Evolutionary conservation across 2,888 invertebrate species (phyloP).

Genomic region (Epirrhoe alternata): DNA sequence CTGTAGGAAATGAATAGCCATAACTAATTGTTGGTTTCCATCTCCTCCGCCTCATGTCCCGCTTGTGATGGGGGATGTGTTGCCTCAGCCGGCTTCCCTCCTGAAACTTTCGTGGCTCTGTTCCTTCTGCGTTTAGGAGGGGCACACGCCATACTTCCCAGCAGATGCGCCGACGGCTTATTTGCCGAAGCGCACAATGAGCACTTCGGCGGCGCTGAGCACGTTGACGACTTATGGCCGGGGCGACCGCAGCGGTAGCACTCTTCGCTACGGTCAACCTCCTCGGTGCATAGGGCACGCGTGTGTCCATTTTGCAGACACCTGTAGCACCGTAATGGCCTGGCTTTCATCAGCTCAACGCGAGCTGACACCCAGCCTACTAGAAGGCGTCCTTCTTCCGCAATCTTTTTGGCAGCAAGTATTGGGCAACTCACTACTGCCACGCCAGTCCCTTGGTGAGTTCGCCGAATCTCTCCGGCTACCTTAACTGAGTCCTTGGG

Average conservation of each 20-base stretch:
- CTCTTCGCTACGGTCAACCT: conserved; percentile 16
- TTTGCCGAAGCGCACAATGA: not conserved
- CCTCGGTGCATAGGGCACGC: conserved; percentile 12
- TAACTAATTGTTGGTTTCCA: not conserved
- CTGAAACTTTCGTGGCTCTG: not conserved
- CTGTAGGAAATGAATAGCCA: not conserved
- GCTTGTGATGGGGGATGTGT: no score
- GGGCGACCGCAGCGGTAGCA: not conserved
- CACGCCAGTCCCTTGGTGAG: not conserved
- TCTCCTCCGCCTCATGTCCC: no score
- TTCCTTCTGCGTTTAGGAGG: not conserved
- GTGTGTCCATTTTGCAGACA: conserved; percentile 39
- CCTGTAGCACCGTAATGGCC: conserved; percentile 33
- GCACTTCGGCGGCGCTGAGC: not conserved
- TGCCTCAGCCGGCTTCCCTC: not conserved
- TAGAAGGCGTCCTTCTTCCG: conserved; percentile 17
- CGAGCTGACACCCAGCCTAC: conserved; percentile 38
- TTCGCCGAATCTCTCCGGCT: conserved; percentile 11
- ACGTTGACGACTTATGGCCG: not conserved
- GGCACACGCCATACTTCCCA: not conserved
- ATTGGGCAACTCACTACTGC: conserved; percentile 20
- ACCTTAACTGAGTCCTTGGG: not conserved
- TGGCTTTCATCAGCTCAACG: conserved; percentile 22
- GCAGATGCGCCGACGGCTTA: not conserved
- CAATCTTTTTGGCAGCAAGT: conserved; percentile 9